Evolutionary conservation across 2,113 vertebrate genomes (phyloP), one percentile per base, ranked within the genome.

Genomic region (Lagopus leucura): DNA sequence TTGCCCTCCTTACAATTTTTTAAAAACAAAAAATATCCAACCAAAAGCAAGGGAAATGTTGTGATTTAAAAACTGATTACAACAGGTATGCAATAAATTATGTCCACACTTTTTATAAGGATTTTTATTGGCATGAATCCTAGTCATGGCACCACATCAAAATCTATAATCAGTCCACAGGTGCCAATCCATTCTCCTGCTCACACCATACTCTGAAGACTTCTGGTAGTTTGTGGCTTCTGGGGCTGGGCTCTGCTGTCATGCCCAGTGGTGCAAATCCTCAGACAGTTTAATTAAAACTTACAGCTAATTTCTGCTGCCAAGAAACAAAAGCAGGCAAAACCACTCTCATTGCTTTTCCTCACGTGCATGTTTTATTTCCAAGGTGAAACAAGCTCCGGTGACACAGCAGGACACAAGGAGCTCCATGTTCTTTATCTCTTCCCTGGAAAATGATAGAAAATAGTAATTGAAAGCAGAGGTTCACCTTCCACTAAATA

Each of bases 51-150:
- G 32, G 24, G 87, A 93, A 86, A 86, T 69, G 1, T 57, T 84
- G 36, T 72, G 47, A 91, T 91, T 95, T 93, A 57, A 75, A 86
- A 92, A 65, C 82, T 86, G 79, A 82, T 94, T 95, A 84, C 0
- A 0, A 61, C 47, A 90, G 43, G 72, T 65, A 86, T 75, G 82
- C 65, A 86, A 43, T 86, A 95, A 95, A 95, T 94, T 94, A 78
- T 93, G 85, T 97, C 87, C 82, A 80, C 85, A 88, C 24, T 1
- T 96, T 95, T 94, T 92, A 88, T 75, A 77, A 78, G 79, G 52
- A 91, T 83, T 96, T 93, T 90, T 86, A 83, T 48, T 94, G 94
- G 85, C 90, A 72, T 0, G 0, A 25, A 54, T 91, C 48, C 65
- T 81, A 86, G 80, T 45, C 76, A 76, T 75, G 76, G 90, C 79